These are phyloP conservation scores for Asarcornis scutulata DNA, from an alignment of 2,113 vertebrate species.

Conservation along the genomic window DNA sequence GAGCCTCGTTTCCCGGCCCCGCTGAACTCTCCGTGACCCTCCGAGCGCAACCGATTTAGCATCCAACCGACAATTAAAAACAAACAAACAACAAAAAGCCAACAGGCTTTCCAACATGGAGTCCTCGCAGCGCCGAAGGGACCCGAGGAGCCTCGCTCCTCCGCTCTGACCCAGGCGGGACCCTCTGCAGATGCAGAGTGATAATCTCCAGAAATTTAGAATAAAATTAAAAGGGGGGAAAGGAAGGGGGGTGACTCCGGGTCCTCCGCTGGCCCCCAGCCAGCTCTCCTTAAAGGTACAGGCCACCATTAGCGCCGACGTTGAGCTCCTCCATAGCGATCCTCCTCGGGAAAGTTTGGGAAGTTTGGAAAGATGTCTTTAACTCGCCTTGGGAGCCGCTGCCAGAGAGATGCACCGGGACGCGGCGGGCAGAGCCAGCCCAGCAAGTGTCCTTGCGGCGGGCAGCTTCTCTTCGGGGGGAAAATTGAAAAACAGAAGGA, in stretches of 20 bases:
- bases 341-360: conserved; percentile 13
- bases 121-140: conserved; percentile 64
- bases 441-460: not conserved
- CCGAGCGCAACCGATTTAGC: conserved; percentile 73
- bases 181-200: conserved; percentile 63
- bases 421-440: not conserved
- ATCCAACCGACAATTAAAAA: conserved; percentile 80
- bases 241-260: not conserved
- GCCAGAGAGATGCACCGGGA: conserved; percentile 26
- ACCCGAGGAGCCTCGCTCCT: conserved; percentile 18
- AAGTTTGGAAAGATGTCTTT: conserved; percentile 52
- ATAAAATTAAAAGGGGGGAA: conserved; percentile 18
- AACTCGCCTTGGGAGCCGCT: not conserved
- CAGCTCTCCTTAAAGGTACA: conserved; percentile 78
- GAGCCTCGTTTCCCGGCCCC: conserved; percentile 47
- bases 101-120: conserved; percentile 63
- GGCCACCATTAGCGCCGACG: conserved; percentile 52
- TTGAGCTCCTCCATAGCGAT: conserved; percentile 22
- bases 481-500: not conserved
- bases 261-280: conserved; percentile 73
- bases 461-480: not conserved
- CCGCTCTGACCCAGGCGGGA: conserved; percentile 10
- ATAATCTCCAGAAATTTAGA: conserved; percentile 67
- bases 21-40: conserved; percentile 80
- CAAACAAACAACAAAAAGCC: conserved; percentile 78